Percentiles rank a stretch among this genome's conserved stretches.
These are phyloP conservation scores for Prunella strophiata DNA, from an alignment of 2,797 vertebrate species.

Conservation along the genomic window DNA sequence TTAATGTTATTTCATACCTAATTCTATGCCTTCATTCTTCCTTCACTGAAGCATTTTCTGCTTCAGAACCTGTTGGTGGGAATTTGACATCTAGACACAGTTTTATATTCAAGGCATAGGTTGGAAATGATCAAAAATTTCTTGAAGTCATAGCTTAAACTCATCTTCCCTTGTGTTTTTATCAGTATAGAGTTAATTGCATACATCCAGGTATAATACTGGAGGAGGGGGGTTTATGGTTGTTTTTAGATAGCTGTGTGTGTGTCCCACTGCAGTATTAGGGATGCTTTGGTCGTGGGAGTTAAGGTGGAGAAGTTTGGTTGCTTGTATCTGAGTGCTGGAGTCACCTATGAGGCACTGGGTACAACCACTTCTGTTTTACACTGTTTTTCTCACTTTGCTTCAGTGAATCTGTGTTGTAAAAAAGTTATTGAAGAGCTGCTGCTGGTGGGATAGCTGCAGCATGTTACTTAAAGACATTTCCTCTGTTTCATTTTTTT, in stretches of 20 bases:
- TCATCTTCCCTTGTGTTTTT: background rate
- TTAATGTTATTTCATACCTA: background rate
- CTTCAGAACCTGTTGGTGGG: background rate
- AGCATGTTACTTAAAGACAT: background rate
- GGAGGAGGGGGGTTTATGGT: background rate
- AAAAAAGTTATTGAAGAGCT: background rate
- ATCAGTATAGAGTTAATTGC: background rate
- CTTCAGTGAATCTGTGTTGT: background rate
- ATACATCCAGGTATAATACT: background rate
- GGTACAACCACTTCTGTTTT: background rate
- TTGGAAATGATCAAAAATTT: background rate
- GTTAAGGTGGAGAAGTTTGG: background rate
- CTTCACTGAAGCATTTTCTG: background rate
- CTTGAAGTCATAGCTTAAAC: background rate
- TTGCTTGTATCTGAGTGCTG: background rate
- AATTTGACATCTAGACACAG: background rate
- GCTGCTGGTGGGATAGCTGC: background rate
- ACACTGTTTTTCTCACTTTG: background rate
- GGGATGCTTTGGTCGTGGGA: background rate
- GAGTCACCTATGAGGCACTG: background rate
- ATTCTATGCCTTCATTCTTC: background rate
- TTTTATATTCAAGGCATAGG: background rate
- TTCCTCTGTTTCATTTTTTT: background rate
- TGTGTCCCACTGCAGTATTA: background rate
- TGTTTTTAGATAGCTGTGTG: rapidly evolving